A percentile compares a stretch with the other conserved stretches of the same genome.
Conservation (phyloP, 2,797 vertebrate species). For the Pogonophryne albipinna region DNA sequence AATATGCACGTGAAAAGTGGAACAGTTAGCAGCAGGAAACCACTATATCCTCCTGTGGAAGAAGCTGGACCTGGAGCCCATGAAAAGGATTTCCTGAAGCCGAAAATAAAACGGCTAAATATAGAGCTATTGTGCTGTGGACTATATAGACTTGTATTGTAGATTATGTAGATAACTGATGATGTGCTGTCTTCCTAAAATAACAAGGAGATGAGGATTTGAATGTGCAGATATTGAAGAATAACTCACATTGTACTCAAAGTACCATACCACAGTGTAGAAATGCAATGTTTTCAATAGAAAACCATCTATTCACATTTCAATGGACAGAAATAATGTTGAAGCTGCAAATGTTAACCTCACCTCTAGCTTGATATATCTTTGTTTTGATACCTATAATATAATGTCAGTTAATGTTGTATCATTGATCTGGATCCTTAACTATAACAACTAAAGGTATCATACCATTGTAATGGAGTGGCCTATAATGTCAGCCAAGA, state of each 20-base stretch:
- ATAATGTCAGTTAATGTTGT: no score
- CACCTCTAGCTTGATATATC: no score
- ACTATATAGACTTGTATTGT: background rate
- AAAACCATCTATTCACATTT: background rate
- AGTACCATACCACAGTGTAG: background rate
- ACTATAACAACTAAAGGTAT: no score
- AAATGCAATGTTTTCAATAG: background rate
- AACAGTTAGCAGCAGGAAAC: conserved; percentile 20
- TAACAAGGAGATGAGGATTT: background rate
- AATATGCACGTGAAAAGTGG: background rate
- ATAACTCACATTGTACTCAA: background rate
- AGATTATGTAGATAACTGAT: background rate
- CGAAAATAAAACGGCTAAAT: conserved; percentile 21
- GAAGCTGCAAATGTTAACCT: no score
- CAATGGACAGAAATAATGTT: no score
- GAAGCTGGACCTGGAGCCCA: background rate
- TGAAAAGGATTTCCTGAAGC: conserved; percentile 58
- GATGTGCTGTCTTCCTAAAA: background rate
- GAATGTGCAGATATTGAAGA: background rate
- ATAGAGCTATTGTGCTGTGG: conserved; percentile 31
- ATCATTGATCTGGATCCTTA: no score
- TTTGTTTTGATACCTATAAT: no score
- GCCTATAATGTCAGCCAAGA: background rate
- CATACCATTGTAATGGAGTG: no score
- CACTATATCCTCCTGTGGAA: background rate